Conservation (phyloP, 1,140 invertebrate genomes). For the Ostrea denselamellosa region DNA sequence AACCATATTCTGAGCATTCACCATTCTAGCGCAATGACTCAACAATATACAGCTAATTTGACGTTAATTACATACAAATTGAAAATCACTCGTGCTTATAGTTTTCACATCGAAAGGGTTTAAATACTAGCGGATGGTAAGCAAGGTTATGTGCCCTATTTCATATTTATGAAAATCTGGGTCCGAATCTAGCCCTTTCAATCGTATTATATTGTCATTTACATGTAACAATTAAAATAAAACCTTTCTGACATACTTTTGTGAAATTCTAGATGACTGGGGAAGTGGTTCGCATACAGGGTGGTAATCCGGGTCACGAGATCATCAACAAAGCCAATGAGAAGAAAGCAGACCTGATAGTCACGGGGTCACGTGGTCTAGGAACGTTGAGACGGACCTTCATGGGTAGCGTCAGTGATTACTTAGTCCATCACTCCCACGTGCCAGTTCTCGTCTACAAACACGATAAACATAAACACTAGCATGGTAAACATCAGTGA, state of each 20-base stretch:
- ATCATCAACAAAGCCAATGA: constrained; percentile 62
- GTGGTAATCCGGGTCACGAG: constrained; percentile 61
- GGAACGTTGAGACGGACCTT: constrained; percentile 65
- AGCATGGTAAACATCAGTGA: neutral
- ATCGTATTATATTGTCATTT: too few species aligned
- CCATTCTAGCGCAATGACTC: too few species aligned
- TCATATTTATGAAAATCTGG: too few species aligned
- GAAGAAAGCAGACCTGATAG: constrained; percentile 62
- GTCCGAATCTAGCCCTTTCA: too few species aligned
- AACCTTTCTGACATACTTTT: neutral
- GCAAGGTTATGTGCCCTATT: too few species aligned
- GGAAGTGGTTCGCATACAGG: constrained; percentile 40
- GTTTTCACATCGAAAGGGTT: too few species aligned
- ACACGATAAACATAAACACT: neutral
- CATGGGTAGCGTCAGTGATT: constrained; percentile 70
- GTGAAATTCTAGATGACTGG: neutral
- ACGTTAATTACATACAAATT: too few species aligned
- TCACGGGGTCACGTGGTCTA: constrained; percentile 67
- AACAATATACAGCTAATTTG: too few species aligned
- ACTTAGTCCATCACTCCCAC: constrained; percentile 63
- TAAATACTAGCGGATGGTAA: too few species aligned
- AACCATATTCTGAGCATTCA: too few species aligned
- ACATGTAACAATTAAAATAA: neutral
- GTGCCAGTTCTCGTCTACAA: constrained; percentile 63
- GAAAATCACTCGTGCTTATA: too few species aligned